Evolutionary conservation across 2,113 vertebrate genomes (phyloP), one percentile per base, ranked within the genome.

Genomic region (Manacus vitellinus): DNA sequence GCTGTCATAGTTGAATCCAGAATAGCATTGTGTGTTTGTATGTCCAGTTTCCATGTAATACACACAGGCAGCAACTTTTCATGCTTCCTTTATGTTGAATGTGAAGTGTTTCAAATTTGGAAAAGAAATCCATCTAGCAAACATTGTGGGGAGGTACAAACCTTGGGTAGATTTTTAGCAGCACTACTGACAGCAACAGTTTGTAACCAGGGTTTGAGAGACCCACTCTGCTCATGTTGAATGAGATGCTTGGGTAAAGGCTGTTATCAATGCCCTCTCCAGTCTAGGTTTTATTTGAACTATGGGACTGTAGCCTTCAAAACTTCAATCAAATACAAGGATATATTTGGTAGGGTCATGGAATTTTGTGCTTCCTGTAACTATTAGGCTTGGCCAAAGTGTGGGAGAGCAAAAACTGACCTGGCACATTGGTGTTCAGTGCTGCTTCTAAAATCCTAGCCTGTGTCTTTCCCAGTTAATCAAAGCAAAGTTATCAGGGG

Each of bases 221-320:
- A 51, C 31, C 12, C 13, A 1, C 56, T 66, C 31, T 56, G 20
- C 22, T 62, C 3, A 1, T 0, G 1, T 47, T 43, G 54, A 76
- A 54, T 33, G 49, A 14, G 21, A 7, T 1, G 1, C 22, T 33
- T 56, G 52, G 25, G 15, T 74, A 13, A 52, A 39, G 47, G 39
- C 25, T 4, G 2, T 33, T 66, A 43, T 55, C 16, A 10, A 1
- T 56, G 44, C 39, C 28, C 19, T 27, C 63, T 43, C 74, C 51
- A 47, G 47, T 41, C 39, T 55, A 22, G 23, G 3, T 62, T 77
- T 55, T 54, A 9, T 30, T 51, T 62, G 52, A 70, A 9, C 44
- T 37, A 0, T 0, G 6, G 21, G 21, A 28, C 46, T 41, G 19
- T 9, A 22, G 25, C n/a, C 47, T 88, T 68, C 44, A 49, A 54